A percentile compares a stretch with the other conserved stretches of the same genome.
phyloP scores from a whole-genome alignment of 2,113 vertebrate genomes.

The Procapra przewalskii region DNA sequence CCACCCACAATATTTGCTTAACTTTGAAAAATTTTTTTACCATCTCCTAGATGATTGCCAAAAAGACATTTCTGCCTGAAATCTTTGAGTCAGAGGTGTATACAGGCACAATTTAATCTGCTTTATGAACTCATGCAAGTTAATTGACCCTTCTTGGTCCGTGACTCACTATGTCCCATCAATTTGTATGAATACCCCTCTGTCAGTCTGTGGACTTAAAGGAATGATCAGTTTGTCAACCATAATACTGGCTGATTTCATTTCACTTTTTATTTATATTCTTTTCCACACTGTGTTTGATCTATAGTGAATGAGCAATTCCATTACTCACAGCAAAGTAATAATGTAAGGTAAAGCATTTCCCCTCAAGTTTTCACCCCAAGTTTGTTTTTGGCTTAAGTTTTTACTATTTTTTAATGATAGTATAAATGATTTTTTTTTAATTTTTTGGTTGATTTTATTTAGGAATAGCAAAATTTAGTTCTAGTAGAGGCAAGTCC shows the following conservation, averaged over 20 bases:
- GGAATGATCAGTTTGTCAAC: not conserved
- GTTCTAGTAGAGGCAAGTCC: not conserved
- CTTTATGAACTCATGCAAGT: not conserved
- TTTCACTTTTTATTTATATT: not conserved
- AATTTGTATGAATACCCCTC: not conserved
- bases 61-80: not conserved
- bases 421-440: not conserved
- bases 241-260: not conserved
- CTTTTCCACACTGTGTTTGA: not conserved
- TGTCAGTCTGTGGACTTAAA: not conserved
- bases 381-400: not conserved
- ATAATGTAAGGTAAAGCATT: not conserved
- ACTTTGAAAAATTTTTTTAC: conserved; percentile 23
- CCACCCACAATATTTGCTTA: conserved; percentile 15
- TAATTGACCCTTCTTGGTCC: not conserved
- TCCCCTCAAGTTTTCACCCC: not conserved
- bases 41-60: conserved; percentile 6
- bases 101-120: not conserved
- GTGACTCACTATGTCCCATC: not conserved
- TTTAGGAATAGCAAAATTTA: not conserved
- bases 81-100: conserved; percentile 32
- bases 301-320: not conserved
- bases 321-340: not conserved
- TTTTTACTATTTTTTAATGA: not conserved
- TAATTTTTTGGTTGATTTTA: not conserved